Evolutionary conservation across 2,888 invertebrate species (phyloP), one percentile per base, ranked within the genome.

Genomic region (Acrocyrtus sp.): DNA sequence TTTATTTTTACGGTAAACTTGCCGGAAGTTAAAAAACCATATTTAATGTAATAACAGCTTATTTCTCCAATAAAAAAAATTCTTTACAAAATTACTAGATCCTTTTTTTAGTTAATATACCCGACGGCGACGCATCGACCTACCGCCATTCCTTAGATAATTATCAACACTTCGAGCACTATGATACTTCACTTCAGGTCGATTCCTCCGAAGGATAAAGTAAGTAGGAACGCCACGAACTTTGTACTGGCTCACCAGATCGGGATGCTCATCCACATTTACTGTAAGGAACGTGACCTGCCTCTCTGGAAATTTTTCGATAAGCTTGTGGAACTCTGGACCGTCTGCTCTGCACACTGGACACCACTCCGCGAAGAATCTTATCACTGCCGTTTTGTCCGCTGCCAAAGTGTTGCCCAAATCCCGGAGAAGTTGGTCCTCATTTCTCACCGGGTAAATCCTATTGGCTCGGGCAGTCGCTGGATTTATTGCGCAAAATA

Each of bases 351-450:
- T 22, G 24, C 70, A 70, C 0, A 62, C 54, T 8, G 47, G 62
- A 43, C 70, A 70, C 70, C 70, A 62, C 10, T 62, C 61, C 0
- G 70, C 62, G 34, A 56, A 70, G 27, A 70, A 70, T 4, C 70
- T 29, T 27, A 70, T 57, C 34, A 70, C 62, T 10, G 62, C 70
- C 1, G 50, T 50, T 22, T 45, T 29, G 0, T 47, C 48, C 26
- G 15, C 5, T 27, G 10, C 1, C 6, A 60, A 24, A 53, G 43
- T 24, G 34, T 45, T 24, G 2, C 27, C 45, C 15, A 68, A 29
- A 15, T 58, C 58, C 22, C 34, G 27, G 34, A 67, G 50, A 2
- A 67, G 43, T 19, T 67, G 50, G 8, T 47, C 57, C 12, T 66
- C 66, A 29, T 27, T 47, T 4, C 21, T 34, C 2, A 66, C 66